Conservation (phyloP, 2,888 invertebrate genomes). For the Pediacus dermestoides region DNA sequence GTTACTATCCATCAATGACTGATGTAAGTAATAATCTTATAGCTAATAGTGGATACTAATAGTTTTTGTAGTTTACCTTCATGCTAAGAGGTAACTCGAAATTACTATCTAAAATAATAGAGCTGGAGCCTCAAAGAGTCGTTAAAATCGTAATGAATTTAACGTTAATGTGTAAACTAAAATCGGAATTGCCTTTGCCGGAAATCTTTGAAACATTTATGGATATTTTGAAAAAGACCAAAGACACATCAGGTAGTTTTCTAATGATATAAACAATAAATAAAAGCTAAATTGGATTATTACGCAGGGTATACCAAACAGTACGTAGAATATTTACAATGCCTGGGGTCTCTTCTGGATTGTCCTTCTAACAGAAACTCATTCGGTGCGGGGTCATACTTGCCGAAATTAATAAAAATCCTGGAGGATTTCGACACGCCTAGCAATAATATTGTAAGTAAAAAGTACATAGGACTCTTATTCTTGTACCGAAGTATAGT, state of each 20-base stretch:
- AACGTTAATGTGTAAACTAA: slow-evolving; percentile 32
- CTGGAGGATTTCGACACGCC: slow-evolving; percentile 33
- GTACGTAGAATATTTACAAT: slow-evolving; percentile 39
- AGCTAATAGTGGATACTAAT: no score
- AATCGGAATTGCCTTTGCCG: slow-evolving; percentile 43
- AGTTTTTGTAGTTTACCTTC: no score
- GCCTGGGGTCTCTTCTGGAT: slow-evolving; percentile 40
- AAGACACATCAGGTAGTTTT: no score
- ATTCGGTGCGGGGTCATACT: slow-evolving; percentile 32
- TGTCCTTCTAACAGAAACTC: slow-evolving; percentile 37
- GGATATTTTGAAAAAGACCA: slow-evolving; percentile 33
- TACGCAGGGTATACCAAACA: slow-evolving; percentile 31
- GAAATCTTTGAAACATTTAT: slow-evolving; percentile 40
- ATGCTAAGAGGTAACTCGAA: no score
- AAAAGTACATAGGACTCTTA: no score
- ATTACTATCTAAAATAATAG: no score
- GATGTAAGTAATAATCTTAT: no score
- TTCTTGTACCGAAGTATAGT: no score
- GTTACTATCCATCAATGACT: no score
- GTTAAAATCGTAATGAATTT: slow-evolving; percentile 45
- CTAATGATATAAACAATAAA: no score
- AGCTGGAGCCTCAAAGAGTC: slow-evolving; percentile 40
- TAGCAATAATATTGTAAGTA: slow-evolving; percentile 30
- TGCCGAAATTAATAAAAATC: slow-evolving; percentile 35
- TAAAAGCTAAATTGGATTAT: no score